phyloP scores from a whole-genome alignment of 2,113 vertebrate species.

The Alligator mississippiensis region DNA sequence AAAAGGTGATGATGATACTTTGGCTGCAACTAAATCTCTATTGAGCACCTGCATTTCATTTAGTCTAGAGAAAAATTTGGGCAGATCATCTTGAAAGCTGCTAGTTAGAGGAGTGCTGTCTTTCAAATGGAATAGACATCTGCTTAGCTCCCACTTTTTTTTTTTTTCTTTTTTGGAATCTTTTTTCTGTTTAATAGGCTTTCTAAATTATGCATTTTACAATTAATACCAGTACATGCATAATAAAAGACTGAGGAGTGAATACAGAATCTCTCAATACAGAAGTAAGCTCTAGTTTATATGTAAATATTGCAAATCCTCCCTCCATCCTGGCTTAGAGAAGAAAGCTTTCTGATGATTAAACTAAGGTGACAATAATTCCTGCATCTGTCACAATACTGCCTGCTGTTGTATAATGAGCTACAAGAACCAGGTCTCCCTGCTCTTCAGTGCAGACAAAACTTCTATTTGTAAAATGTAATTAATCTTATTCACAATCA shows the following conservation, averaged over 20 bases:
- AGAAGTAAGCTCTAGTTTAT: constrained; percentile 61
- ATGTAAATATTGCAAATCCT: constrained; percentile 71
- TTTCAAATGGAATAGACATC: constrained; percentile 68
- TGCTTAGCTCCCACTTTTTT: constrained; percentile 66
- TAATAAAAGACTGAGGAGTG: constrained; percentile 67
- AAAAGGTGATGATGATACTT: constrained; percentile 71
- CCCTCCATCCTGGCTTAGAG: constrained; percentile 44
- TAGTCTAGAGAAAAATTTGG: constrained; percentile 60
- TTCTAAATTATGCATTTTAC: constrained; percentile 53
- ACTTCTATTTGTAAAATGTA: constrained; percentile 66
- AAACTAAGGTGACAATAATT: constrained; percentile 62
- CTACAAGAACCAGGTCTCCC: constrained; percentile 44
- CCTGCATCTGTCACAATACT: constrained; percentile 68
- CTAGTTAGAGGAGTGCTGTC: constrained; percentile 63
- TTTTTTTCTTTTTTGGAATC: constrained; percentile 48
- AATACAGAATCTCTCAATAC: constrained; percentile 54
- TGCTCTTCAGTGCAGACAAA: constrained; percentile 63
- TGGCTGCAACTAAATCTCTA: constrained; percentile 48
- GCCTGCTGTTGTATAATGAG: constrained; percentile 65
- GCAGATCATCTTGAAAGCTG: constrained; percentile 65
- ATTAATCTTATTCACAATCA: constrained; percentile 72
- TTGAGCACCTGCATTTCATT: constrained; percentile 73
- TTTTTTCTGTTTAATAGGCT: constrained; percentile 16
- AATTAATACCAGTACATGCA: constrained; percentile 73
- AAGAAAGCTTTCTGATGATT: constrained; percentile 64